Conservation (phyloP, 2,797 vertebrate species). For the Peromyscus melanophrys region DNA sequence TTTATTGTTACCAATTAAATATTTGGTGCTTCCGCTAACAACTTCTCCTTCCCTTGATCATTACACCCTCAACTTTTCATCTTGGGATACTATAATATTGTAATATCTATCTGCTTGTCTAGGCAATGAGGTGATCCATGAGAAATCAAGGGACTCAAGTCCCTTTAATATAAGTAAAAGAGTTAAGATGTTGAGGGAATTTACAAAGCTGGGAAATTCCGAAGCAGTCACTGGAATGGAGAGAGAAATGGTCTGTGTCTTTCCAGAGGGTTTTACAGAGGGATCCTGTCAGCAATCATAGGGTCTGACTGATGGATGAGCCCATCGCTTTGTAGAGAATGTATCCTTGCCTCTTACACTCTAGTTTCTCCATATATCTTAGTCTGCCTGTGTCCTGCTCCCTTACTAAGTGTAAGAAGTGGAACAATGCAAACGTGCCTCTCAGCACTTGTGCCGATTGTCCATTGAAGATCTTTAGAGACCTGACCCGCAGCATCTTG, state of each 20-base stretch:
- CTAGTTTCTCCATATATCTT: not conserved
- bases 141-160: not conserved
- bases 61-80: not conserved
- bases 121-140: slow-evolving; percentile 8
- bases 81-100: not conserved
- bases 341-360: not conserved
- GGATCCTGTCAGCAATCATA: not conserved
- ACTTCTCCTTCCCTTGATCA: not conserved
- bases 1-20: slow-evolving; percentile 17
- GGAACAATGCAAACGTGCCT: fast-evolving
- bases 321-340: not conserved
- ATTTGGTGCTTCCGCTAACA: not conserved
- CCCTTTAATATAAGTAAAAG: slow-evolving; percentile 6
- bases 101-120: not conserved
- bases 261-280: slow-evolving; percentile 43
- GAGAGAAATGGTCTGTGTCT: not conserved
- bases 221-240: not conserved
- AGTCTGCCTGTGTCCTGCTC: not conserved
- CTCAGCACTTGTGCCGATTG: not conserved
- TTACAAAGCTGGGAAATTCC: not conserved
- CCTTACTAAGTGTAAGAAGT: not conserved
- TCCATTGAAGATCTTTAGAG: not conserved
- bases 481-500: not conserved
- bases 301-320: not conserved
- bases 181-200: not conserved